Evolutionary conservation across 1,140 invertebrate species (phyloP).

Genomic region (Procambarus virginalis): DNA sequence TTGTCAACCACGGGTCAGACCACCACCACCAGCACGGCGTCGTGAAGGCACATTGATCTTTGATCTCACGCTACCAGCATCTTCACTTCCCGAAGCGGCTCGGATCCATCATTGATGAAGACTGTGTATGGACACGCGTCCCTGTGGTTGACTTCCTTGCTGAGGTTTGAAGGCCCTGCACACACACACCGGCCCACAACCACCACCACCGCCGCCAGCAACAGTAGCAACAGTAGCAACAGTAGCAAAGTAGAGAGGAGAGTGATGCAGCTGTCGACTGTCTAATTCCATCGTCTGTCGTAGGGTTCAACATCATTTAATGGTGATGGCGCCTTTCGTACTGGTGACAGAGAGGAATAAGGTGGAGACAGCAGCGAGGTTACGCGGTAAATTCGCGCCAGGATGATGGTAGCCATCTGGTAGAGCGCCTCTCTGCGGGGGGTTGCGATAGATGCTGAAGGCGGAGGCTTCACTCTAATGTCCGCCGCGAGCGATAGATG

Average conservation of each 20-base stretch:
- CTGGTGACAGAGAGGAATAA: conserved; percentile 5
- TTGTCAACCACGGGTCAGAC: background rate
- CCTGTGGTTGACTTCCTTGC: background rate
- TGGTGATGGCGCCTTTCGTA: background rate
- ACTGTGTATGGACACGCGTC: conserved; percentile 5
- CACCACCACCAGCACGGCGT: conserved; percentile 25
- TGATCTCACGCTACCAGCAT: conserved; percentile 3
- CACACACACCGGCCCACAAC: conserved; percentile 10
- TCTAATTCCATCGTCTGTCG: conserved; percentile 31
- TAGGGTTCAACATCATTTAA: conserved; percentile 1
- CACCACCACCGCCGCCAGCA: conserved; percentile 24
- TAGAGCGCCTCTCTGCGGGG: background rate
- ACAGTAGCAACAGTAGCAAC: conserved; percentile 1
- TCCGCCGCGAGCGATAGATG: background rate
- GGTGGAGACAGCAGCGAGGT: background rate
- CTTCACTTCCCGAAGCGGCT: conserved; percentile 1
- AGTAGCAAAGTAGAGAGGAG: background rate
- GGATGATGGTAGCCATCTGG: conserved; percentile 29
- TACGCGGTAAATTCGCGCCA: background rate
- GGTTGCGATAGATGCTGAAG: background rate
- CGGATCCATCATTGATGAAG: background rate
- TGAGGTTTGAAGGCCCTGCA: background rate
- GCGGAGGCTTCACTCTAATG: background rate
- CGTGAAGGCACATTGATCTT: conserved; percentile 43
- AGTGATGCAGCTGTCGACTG: conserved; percentile 8